Conservation (phyloP, 2,888 invertebrate genomes). For the Nephrotoma appendiculata region DNA sequence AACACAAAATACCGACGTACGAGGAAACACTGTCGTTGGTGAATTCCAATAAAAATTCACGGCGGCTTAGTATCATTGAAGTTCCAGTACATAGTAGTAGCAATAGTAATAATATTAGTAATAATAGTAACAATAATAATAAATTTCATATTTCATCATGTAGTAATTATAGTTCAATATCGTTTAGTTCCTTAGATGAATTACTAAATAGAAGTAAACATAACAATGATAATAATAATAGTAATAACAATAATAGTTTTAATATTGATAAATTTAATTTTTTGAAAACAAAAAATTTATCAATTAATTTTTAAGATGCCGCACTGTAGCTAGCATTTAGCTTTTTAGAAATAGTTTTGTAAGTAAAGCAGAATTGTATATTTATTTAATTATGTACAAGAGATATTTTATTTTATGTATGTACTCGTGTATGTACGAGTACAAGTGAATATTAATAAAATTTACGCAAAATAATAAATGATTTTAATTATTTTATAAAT, state of each 20-base stretch:
- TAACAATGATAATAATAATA: not conserved
- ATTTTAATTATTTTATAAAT: not conserved
- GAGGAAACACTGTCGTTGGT: not conserved
- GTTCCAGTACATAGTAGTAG: not conserved
- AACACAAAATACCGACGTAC: not conserved
- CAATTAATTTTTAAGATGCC: not conserved
- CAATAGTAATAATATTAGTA: not conserved
- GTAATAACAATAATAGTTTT: not conserved
- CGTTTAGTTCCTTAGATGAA: slow-evolving; percentile 2
- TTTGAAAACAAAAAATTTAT: not conserved
- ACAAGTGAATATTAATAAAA: not conserved
- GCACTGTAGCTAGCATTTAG: not conserved
- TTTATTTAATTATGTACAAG: not conserved
- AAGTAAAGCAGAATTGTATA: not conserved
- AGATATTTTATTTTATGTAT: not conserved
- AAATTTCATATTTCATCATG: not conserved
- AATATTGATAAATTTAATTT: not conserved
- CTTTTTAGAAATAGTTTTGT: not conserved
- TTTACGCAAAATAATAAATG: not conserved
- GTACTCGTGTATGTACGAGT: no score
- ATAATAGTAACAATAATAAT: not conserved
- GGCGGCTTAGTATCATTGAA: not conserved
- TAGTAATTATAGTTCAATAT: not conserved
- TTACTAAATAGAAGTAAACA: not conserved
- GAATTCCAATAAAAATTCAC: not conserved